Evolutionary conservation across 2,113 vertebrate genomes (phyloP), one percentile per base, ranked within the genome.

Genomic region (Psilopsiagon aurifrons): DNA sequence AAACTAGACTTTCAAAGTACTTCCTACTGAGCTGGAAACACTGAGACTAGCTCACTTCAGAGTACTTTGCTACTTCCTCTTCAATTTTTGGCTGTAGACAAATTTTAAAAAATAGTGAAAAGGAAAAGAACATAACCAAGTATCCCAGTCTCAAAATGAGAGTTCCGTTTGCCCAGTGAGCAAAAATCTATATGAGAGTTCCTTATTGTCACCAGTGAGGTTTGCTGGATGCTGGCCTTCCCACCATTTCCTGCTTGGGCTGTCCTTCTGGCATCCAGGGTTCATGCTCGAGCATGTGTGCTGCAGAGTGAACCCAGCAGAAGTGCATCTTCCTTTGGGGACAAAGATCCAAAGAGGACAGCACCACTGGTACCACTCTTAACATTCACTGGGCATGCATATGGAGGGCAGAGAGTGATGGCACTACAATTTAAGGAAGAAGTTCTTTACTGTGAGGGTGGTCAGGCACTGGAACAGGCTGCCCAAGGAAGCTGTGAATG

Each of bases 241-340:
- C 80, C 1, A 0, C 24, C 28, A 44, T 44, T 22, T 54, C 39
- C n/a, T 67, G 49, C 41, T 70, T 43, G 44, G 67, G 6, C 14
- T 62, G 20, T 43, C 12, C 55, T 87, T 44, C 59, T 33, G 37
- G 22, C 29, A 47, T 37, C 62, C 17, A 5, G 39, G 5, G 14
- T 11, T 70, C 27, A 14, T 0, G 1, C 37, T 74, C 1, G 0
- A 89, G 27, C n/a, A 31, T 8, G 17, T 25, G 41, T 3, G 3
- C 60, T 2, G 0, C 28, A 49, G 55, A 69, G 22, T 66, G 20
- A 74, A 47, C 17, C 15, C 67, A 47, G 24, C 27, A 86, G n/a
- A 86, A 69, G 3, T 10, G 15, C 11, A 29, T 17, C 27, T 49
- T 60, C 31, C 55, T 74, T n/a, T 17, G 20, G 24, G 11, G 18